Conservation (phyloP, 2,888 invertebrate genomes). For the Lordiphosa fenestrarum region DNA sequence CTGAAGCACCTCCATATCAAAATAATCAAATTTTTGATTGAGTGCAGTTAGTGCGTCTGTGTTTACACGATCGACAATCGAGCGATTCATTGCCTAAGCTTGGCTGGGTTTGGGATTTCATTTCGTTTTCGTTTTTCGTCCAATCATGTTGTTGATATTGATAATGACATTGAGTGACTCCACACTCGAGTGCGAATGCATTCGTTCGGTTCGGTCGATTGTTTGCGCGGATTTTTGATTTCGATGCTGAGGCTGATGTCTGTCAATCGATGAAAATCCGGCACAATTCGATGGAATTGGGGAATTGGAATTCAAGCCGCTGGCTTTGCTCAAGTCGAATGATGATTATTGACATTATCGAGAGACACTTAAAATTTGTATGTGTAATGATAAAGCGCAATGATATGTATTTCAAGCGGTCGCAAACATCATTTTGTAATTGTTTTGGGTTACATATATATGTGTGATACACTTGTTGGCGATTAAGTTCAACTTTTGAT, state of each 20-base stretch:
- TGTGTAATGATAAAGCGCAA: slow-evolving; percentile 54
- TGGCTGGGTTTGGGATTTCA: slow-evolving; percentile 15
- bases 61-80: slow-evolving; percentile 47
- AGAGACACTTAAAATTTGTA: slow-evolving; percentile 70
- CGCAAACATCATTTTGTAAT: slow-evolving; percentile 20
- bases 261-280: slow-evolving; percentile 67
- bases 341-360: slow-evolving; percentile 74
- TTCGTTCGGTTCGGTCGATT: slow-evolving; percentile 38
- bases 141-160: slow-evolving; percentile 78
- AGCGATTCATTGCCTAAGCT: slow-evolving; percentile 51
- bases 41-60: slow-evolving; percentile 70
- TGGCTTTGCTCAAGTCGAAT: slow-evolving; percentile 48
- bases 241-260: slow-evolving; percentile 36
- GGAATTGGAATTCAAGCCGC: slow-evolving; percentile 32
- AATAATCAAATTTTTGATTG: slow-evolving; percentile 75
- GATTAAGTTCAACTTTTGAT: slow-evolving; percentile 37
- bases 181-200: slow-evolving; percentile 65
- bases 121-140: slow-evolving; percentile 52
- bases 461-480: slow-evolving; percentile 11
- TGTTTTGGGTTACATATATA: slow-evolving; percentile 20
- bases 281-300: slow-evolving; percentile 69
- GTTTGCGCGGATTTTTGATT: slow-evolving; percentile 66
- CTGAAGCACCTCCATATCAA: slow-evolving; percentile 71
- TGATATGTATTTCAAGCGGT: slow-evolving; percentile 20
- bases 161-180: slow-evolving; percentile 77